Conservation (phyloP, 2,888 invertebrate genomes). For the Biston stratarius region DNA sequence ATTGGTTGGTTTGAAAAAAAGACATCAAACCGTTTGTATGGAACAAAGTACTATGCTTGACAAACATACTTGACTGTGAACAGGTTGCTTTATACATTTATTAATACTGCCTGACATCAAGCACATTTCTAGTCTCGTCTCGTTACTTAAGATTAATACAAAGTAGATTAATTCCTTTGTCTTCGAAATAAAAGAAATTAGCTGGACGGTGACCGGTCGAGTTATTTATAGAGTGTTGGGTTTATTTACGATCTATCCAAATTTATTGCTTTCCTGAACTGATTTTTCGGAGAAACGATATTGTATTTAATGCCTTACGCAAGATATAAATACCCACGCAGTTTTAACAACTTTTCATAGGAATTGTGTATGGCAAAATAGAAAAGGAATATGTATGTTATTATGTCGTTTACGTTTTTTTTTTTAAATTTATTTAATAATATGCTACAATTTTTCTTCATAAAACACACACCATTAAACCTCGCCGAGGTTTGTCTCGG, state of each 20-base stretch:
- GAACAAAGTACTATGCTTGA: too few species aligned
- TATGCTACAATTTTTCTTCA: too few species aligned
- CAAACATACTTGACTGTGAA: too few species aligned
- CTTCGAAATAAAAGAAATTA: constrained; percentile 17
- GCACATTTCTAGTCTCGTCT: background rate
- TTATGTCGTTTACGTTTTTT: background rate
- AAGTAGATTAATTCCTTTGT: constrained; percentile 12
- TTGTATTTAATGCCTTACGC: background rate
- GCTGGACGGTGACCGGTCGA: constrained; percentile 4
- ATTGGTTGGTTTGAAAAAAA: too few species aligned
- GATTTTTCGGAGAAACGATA: constrained; percentile 20
- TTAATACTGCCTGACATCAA: background rate
- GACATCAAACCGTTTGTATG: too few species aligned
- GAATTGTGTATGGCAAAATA: background rate
- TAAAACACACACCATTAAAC: too few species aligned
- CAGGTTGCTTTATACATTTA: too few species aligned
- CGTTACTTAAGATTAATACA: constrained; percentile 4
- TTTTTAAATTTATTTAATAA: too few species aligned
- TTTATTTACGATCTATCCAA: constrained; percentile 23
- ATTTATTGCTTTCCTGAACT: constrained; percentile 25
- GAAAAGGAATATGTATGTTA: background rate
- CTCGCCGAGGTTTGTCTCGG: too few species aligned
- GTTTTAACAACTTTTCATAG: constrained; percentile 6
- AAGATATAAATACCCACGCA: background rate
- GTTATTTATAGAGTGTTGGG: constrained; percentile 22